Base-by-base conservation (phyloP, 2,113 vertebrate species). In the Tor tambroides region DNA sequence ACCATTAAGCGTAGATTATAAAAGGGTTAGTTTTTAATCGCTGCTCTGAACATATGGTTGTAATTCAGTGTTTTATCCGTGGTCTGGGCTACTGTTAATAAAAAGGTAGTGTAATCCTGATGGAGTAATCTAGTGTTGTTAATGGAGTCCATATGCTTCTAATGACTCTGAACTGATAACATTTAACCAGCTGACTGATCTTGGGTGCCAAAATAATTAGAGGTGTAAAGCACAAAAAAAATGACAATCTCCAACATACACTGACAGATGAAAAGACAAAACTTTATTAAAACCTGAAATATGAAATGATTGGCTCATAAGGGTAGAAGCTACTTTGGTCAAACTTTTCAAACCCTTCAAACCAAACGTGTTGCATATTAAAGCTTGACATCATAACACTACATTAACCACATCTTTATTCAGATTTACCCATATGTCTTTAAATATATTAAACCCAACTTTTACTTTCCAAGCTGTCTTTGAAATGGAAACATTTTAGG, bases 1-100 rank as follows among this genome's bases (percentile, higher is more conserved):
- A 85, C 83, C 0, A 30, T 87, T 93, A 93, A 94, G 92, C 91
- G 89, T 88, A 92, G 90, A 91, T 94, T 92, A 93, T 90, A 91
- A 54, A 91, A 91, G 90, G 87, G 93, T 94, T 90, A 89, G 38
- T 56, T 76, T 43, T 46, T 72, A 91, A 95, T 93, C 92, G 83
- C 85, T 26, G 86, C 81, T 86, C 91, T 90, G 90, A 94, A 92
- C 93, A 94, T 94, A 94, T 94, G 93, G 85, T 92, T 90, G 82
- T 94, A 92, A 94, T 92, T 94, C 91, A 87, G 89, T 71, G 79
- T 91, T 90, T 91, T 91, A 87, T 65, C 82, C 17, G 28, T 78
- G 75, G 82, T 85, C 49, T 89, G 83, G 92, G 80, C 88, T 87
- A 81, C 67, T 76, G 89, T 92, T 92, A 92, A 91, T 91, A 91